A percentile compares a stretch with the other conserved stretches of the same genome.
These are phyloP conservation scores for Camponotus pennsylvanicus DNA, from an alignment of 1,140 invertebrate genomes.

Conservation along the genomic window DNA sequence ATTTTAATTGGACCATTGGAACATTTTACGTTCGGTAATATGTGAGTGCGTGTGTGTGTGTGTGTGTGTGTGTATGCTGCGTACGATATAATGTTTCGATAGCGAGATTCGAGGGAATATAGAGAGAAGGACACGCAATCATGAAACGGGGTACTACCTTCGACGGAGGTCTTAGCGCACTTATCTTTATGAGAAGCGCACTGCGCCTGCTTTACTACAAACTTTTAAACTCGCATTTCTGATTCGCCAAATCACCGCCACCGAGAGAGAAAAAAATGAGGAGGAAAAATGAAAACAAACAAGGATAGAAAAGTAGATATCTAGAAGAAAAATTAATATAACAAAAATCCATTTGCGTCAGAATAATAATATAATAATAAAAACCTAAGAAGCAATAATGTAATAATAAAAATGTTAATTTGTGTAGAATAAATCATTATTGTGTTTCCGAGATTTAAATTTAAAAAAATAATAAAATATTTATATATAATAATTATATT, in stretches of 20 bases:
- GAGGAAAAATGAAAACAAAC: neutral
- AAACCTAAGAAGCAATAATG: too few relatives aligned
- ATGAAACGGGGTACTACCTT: constrained; percentile 55
- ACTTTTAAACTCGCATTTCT: constrained; percentile 57
- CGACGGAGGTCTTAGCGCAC: neutral
- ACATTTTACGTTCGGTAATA: neutral
- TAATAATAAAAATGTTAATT: too few relatives aligned
- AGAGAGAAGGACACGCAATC: constrained; percentile 23
- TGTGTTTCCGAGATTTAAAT: too few relatives aligned
- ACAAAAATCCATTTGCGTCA: too few relatives aligned
- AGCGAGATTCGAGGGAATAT: constrained; percentile 6
- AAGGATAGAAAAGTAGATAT: neutral
- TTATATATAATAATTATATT: too few relatives aligned
- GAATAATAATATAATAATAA: too few relatives aligned
- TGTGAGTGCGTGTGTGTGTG: constrained; percentile 19
- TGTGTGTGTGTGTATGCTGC: neutral
- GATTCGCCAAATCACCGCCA: constrained; percentile 6
- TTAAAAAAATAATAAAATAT: too few relatives aligned
- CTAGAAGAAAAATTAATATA: neutral
- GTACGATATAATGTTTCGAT: constrained; percentile 58
- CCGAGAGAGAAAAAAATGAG: neutral
- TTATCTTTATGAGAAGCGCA: constrained; percentile 71
- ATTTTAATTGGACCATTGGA: constrained; percentile 63
- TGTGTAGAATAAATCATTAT: too few relatives aligned
- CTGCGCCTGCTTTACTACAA: constrained; percentile 39